These are phyloP conservation scores for Neoniphon sammara DNA, from an alignment of 2,797 vertebrate genomes.

Conservation along the genomic window DNA sequence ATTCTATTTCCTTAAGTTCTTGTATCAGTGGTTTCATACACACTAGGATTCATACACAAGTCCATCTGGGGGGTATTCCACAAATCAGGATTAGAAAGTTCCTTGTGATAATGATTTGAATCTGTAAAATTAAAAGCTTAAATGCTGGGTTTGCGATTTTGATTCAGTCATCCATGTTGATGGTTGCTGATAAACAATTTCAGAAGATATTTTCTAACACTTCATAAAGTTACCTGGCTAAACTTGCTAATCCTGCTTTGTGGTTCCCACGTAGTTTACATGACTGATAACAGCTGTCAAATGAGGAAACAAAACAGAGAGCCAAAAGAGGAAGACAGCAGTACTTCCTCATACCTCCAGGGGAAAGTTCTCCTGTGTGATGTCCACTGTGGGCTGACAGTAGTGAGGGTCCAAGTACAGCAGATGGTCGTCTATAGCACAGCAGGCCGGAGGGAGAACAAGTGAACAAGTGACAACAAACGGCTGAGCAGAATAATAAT, in stretches of 20 bases:
- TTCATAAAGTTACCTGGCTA: too few relatives aligned
- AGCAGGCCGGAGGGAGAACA: background rate
- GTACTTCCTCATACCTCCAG: slow-evolving; percentile 82
- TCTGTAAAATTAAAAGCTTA: too few relatives aligned
- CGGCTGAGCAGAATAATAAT: background rate
- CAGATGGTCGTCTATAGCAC: slow-evolving; percentile 85
- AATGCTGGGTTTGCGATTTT: too few relatives aligned
- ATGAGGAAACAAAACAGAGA: slow-evolving; percentile 26
- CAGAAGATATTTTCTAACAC: too few relatives aligned
- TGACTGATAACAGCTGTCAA: background rate
- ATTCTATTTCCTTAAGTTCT: background rate
- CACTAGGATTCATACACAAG: too few relatives aligned
- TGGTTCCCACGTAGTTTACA: background rate
- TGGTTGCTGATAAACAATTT: too few relatives aligned
- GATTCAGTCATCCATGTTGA: too few relatives aligned
- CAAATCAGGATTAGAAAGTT: too few relatives aligned
- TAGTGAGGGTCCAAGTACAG: slow-evolving; percentile 94
- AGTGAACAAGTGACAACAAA: background rate
- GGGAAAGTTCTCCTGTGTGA: slow-evolving; percentile 83
- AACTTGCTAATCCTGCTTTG: too few relatives aligned
- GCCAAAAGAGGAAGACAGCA: slow-evolving; percentile 11
- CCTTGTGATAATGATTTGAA: too few relatives aligned
- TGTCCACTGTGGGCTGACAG: slow-evolving; percentile 88
- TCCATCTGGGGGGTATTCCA: background rate
- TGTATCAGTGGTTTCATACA: background rate